Evolutionary conservation across 2,888 invertebrate genomes (phyloP).

Genomic region (Ophioninae sp.): DNA sequence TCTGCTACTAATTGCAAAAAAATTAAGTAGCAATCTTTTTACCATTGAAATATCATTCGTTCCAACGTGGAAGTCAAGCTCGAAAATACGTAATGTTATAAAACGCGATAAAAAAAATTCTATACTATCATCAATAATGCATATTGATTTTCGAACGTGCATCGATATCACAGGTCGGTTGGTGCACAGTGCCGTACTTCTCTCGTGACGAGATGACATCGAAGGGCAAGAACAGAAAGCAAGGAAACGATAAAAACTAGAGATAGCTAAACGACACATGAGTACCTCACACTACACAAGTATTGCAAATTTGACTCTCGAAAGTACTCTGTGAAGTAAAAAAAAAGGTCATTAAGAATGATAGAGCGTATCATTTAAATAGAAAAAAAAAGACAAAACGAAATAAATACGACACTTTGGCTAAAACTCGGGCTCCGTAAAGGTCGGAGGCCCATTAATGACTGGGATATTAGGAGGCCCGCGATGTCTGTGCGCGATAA

Average conservation of each 20-base stretch:
- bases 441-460: neutral
- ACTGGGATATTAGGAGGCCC: neutral
- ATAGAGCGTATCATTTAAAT: slow-evolving; percentile 4
- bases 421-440: slow-evolving; percentile 14
- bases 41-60: too few relatives aligned
- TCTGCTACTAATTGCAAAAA: neutral
- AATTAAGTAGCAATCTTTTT: neutral
- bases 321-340: slow-evolving; percentile 43
- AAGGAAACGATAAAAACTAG: slow-evolving; percentile 16
- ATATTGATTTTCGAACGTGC: slow-evolving; percentile 27
- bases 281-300: slow-evolving; percentile 7
- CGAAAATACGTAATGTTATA: neutral
- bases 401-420: slow-evolving; percentile 58
- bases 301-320: slow-evolving; percentile 43
- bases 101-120: slow-evolving; percentile 13
- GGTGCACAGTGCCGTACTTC: slow-evolving; percentile 31
- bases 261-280: slow-evolving; percentile 1
- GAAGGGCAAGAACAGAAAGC: slow-evolving; percentile 6
- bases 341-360: slow-evolving; percentile 5
- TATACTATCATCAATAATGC: neutral
- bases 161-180: slow-evolving; percentile 51
- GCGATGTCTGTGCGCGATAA: neutral
- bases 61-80: slow-evolving; percentile 9
- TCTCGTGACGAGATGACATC: slow-evolving; percentile 27
- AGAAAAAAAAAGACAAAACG: slow-evolving; percentile 14